Base-by-base conservation (phyloP, 1,140 invertebrate genomes). In the Melitaea cinxia region DNA sequence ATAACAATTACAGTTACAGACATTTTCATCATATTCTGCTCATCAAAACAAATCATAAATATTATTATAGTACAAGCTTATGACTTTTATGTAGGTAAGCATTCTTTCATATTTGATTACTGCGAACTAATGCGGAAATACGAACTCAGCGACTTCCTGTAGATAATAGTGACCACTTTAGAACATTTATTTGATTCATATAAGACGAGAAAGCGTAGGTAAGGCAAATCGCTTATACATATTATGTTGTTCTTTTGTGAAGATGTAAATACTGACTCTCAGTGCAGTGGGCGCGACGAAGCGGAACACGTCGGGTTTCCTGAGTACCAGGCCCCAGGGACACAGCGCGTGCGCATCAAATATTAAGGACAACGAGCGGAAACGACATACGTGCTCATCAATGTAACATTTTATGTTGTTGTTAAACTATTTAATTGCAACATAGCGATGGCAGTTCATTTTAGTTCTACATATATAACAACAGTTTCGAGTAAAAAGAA, bases 231-330 rank as follows among this genome's bases (percentile, higher is more conserved):
- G 55, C 47, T 35, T 33, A 61, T 52, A 63, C 67, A 73, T 62
- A 75, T 70, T 67, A 65, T 69, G 59, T 62, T 67, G 60, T 71
- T 62, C 59, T 73, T 65, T 77, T 75, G 74, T 77, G 50, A 45
- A 52, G 50, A 68, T 72, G 66, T 65, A 75, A 58, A 58, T 65
- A 69, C 77, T 71, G 81, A 78, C 75, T 75, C 69, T 79, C 72
- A 81, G 77, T 76, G 78, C 77, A 80, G 65, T 65, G 77, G 24
- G 71, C 28, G 79, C 78, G 68, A 66, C 85, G 74, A 75, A 75
- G 83, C 84, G 85, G 76, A 82, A 85, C 82, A 68, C 58, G 76
- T 87, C 88, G 81, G 83, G 88, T 90, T 47, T 90, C 83, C 77
- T 75, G 54, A 76, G 64, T 73, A 66, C 62, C 61, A 60, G 62